Evolutionary conservation across 1,140 invertebrate species (phyloP).

Genomic region (Macrotrachela quadricornifera): DNA sequence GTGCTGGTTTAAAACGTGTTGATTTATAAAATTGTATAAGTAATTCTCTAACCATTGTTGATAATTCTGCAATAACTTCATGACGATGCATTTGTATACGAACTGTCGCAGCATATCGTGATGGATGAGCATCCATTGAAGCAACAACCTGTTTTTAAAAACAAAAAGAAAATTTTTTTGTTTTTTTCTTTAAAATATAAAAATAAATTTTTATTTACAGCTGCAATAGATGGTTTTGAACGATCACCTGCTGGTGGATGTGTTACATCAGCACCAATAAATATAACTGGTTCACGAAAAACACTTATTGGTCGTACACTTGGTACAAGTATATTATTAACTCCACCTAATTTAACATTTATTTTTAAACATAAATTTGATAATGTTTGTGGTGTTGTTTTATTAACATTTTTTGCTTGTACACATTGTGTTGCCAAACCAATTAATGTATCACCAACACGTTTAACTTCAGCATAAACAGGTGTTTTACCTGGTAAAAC

Average conservation of each 20-base stretch:
- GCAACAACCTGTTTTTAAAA: conserved; percentile 47
- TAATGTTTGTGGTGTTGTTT: conserved; percentile 95
- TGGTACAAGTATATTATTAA: conserved; percentile 69
- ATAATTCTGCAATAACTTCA: conserved; percentile 93
- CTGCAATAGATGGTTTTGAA: conserved; percentile 93
- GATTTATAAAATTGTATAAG: conserved; percentile 89
- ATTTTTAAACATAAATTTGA: conserved; percentile 99
- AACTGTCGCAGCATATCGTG: conserved; percentile 90
- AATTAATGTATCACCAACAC: conserved; percentile 94
- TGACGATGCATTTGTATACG: conserved; percentile 81
- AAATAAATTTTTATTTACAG: conserved; percentile 36
- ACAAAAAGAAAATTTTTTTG: neutral
- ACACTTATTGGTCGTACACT: conserved; percentile 49
- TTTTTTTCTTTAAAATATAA: neutral
- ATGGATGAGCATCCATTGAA: conserved; percentile 98
- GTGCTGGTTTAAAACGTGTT: conserved; percentile 40
- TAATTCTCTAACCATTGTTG: conserved; percentile 83
- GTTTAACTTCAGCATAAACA: conserved; percentile 95
- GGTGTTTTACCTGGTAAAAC: conserved; percentile 96
- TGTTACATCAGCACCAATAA: conserved; percentile 97
- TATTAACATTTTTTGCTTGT: conserved; percentile 98
- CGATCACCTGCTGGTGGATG: conserved; percentile 97
- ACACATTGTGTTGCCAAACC: conserved; percentile 99
- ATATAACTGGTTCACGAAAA: conserved; percentile 71
- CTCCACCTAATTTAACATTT: conserved; percentile 95